phyloP scores from a whole-genome alignment of 2,113 vertebrate species.

The Arenaria interpres region DNA sequence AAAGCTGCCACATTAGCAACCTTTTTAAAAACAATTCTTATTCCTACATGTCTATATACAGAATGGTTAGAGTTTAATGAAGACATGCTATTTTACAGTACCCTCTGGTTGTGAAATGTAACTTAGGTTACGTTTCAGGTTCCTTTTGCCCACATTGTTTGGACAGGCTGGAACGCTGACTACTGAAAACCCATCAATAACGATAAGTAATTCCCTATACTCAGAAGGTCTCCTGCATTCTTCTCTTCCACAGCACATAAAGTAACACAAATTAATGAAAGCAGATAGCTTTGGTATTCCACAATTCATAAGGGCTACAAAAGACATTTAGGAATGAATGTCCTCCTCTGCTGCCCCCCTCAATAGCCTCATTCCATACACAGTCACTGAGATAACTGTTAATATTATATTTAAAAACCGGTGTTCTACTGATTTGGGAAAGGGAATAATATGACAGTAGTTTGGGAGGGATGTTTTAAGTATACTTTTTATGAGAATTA shows the following conservation, averaged over 20 bases:
- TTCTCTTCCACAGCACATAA: not conserved
- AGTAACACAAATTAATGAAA: not conserved
- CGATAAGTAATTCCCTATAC: not conserved
- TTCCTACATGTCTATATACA: not conserved
- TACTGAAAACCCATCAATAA: not conserved
- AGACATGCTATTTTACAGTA: not conserved
- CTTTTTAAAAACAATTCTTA: not conserved
- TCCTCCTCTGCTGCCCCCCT: not conserved
- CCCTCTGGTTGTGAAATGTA: not conserved
- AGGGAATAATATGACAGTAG: not conserved
- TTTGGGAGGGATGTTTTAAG: not conserved
- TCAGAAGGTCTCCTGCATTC: not conserved
- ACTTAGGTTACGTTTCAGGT: not conserved
- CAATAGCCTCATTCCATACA: not conserved
- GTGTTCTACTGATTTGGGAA: not conserved
- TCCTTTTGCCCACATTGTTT: not conserved
- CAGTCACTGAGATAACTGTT: not conserved
- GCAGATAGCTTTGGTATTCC: not conserved
- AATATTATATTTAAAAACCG: not conserved
- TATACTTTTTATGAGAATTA: rapidly evolving
- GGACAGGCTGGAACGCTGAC: not conserved
- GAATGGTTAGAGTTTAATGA: not conserved
- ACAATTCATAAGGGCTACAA: not conserved
- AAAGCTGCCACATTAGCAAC: not conserved
- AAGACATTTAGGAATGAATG: not conserved